Percentiles rank a stretch among this genome's conserved stretches.
phyloP scores from a whole-genome alignment of 1,140 invertebrate genomes.

The Tetramorium alpestre region DNA sequence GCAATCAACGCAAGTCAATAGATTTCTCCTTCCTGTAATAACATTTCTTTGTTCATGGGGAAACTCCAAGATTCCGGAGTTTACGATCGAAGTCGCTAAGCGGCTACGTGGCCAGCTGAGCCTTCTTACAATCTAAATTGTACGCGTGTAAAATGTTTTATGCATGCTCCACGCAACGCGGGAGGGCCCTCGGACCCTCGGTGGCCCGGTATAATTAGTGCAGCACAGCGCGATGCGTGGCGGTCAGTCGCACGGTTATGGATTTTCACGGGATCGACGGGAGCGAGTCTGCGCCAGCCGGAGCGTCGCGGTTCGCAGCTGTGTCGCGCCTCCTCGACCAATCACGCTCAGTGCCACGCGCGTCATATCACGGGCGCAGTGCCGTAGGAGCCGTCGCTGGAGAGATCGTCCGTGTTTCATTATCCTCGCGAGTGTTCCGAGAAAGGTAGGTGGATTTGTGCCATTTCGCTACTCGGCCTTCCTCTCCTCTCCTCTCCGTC shows the following conservation, averaged over 20 bases:
- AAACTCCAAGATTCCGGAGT: neutral
- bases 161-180: neutral
- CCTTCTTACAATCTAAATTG: too few relatives aligned
- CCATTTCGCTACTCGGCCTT: neutral
- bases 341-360: constrained; percentile 40
- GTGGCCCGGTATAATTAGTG: constrained; percentile 6
- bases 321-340: constrained; percentile 48
- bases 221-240: neutral
- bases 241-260: constrained; percentile 67
- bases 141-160: neutral
- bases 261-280: constrained; percentile 78
- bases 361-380: constrained; percentile 24
- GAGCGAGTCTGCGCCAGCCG: constrained; percentile 76
- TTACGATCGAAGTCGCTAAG: too few relatives aligned
- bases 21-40: neutral
- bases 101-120: too few relatives aligned
- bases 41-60: neutral
- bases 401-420: neutral
- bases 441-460: constrained; percentile 20
- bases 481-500: neutral
- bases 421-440: neutral
- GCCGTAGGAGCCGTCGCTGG: constrained; percentile 27
- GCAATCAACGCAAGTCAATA: neutral
- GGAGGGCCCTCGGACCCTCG: neutral
- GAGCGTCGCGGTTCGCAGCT: constrained; percentile 67